Conservation (phyloP, 2,113 vertebrate species). For the Psephotus haematonotus region DNA sequence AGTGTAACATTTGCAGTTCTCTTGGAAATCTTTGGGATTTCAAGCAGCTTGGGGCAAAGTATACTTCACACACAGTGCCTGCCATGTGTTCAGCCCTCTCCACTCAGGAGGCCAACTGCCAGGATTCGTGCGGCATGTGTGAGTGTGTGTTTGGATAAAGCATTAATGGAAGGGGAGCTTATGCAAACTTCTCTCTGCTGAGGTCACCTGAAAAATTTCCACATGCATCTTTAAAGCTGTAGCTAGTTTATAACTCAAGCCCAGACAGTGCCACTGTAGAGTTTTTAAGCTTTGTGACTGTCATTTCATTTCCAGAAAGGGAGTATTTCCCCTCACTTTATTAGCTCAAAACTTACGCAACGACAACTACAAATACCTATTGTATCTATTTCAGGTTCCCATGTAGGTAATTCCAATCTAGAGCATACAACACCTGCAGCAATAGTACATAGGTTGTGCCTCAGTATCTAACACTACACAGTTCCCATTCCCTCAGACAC, state of each 20-base stretch:
- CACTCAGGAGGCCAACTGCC: background rate
- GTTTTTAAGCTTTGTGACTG: background rate
- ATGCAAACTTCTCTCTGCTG: background rate
- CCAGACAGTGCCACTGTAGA: background rate
- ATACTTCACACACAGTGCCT: background rate
- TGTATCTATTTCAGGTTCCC: background rate
- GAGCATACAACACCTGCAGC: background rate
- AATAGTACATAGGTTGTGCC: background rate
- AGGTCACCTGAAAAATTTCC: slow-evolving; percentile 23
- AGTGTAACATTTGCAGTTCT: background rate
- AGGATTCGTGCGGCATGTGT: background rate
- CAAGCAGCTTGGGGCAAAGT: slow-evolving; percentile 11
- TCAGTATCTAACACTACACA: background rate
- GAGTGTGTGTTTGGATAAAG: background rate
- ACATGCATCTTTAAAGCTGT: background rate
- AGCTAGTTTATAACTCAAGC: background rate
- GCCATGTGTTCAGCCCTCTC: slow-evolving; percentile 19
- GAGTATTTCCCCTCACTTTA: background rate
- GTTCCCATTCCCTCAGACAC: background rate
- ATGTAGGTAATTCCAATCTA: background rate
- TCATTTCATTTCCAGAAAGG: background rate
- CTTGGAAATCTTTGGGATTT: background rate
- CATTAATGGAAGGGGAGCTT: background rate
- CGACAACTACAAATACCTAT: background rate
- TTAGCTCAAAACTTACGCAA: background rate